Percentiles rank a stretch among this genome's conserved stretches.
Evolutionary conservation across 2,113 vertebrate genomes (phyloP).

Genomic region (Cephalopholis sonnerati): DNA sequence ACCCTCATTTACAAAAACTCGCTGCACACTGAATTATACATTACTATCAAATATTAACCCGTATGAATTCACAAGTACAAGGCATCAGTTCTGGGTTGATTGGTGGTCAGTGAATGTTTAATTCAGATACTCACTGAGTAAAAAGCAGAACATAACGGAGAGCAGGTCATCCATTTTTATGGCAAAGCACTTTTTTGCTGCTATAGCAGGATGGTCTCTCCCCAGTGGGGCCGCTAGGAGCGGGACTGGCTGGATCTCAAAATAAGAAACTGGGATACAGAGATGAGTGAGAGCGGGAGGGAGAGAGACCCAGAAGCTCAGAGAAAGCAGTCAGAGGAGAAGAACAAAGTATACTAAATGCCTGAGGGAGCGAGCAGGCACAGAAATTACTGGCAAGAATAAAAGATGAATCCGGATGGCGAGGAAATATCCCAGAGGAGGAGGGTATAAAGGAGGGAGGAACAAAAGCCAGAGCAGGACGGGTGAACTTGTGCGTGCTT

Average conservation of each 20-base stretch:
- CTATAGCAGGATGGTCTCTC: conserved; percentile 57
- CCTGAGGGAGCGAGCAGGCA: conserved; percentile 60
- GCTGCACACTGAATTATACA: conserved; percentile 1
- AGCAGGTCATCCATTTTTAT: conserved; percentile 66
- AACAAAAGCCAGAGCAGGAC: conserved; percentile 55
- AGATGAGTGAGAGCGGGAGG: conserved; percentile 42
- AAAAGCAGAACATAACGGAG: conserved; percentile 52
- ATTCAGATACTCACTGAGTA: conserved; percentile 16
- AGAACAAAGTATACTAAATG: conserved; percentile 63
- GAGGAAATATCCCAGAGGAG: conserved; percentile 57
- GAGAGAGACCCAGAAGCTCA: conserved; percentile 38
- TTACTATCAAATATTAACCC: conserved; percentile 55
- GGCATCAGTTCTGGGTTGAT: conserved; percentile 11
- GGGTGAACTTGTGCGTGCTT: conserved; percentile 39
- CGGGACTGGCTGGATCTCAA: conserved; percentile 64
- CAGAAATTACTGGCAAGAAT: conserved; percentile 70
- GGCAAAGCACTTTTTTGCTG: conserved; percentile 46
- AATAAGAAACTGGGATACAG: conserved; percentile 73
- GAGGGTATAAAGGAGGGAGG: conserved; percentile 45
- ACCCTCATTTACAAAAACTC: neutral
- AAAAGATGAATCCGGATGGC: conserved; percentile 67
- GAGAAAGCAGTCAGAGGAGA: conserved; percentile 52
- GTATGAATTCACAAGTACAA: conserved; percentile 15
- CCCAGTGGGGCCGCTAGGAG: conserved; percentile 71
- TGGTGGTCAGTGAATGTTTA: conserved; percentile 53